Base-by-base conservation (phyloP, 2,113 vertebrate genomes). In the Grallaria varia region DNA sequence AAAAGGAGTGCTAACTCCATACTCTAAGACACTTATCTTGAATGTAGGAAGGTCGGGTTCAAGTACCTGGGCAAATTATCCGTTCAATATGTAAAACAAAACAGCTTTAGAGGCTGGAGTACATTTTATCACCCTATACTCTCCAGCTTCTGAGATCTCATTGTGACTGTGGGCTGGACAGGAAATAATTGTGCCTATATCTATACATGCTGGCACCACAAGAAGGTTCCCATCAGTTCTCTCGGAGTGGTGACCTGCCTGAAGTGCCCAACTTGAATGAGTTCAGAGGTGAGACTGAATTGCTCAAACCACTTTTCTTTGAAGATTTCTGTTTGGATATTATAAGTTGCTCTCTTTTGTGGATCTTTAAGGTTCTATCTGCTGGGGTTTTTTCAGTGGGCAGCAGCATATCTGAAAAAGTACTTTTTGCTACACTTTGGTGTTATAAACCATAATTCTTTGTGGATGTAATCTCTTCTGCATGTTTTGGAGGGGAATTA, bases 251-350 rank as follows among this genome's bases (percentile, higher is more conserved):
- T 52, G n/a, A 60, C 12, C 25, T 71, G 52, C 39, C 21, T 62
- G 12, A 80, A 66, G 39, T 33, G 24, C 21, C 8, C 52, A 39
- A 8, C 8, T 35, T 0, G 1, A 60, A 40, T 0, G 5, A 56
- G 14, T 50, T 80, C 37, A 67, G 37, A 66, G 8, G 28, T 59
- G 50, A 79, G 28, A 49, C 14, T 49, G 55, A 42, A 21, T 19
- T 28, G 33, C 31, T 44, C 19, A 71, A 45, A 42, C 30, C 3
- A 12, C 25, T 60, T 87, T 42, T 9, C 14, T 8, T 24, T 56
- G 42, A 76, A 76, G 9, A n/a, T 72, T 72, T 80, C 19, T 9
- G 5, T 67, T 69, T 56, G 19, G 22, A 20, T 66, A 50, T 14
- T 60, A 53, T 20, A 68, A 59, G 7, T 33, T 47, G 14, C 42